Conservation (phyloP, 2,797 vertebrate genomes). For the Gallinago solitaria region DNA sequence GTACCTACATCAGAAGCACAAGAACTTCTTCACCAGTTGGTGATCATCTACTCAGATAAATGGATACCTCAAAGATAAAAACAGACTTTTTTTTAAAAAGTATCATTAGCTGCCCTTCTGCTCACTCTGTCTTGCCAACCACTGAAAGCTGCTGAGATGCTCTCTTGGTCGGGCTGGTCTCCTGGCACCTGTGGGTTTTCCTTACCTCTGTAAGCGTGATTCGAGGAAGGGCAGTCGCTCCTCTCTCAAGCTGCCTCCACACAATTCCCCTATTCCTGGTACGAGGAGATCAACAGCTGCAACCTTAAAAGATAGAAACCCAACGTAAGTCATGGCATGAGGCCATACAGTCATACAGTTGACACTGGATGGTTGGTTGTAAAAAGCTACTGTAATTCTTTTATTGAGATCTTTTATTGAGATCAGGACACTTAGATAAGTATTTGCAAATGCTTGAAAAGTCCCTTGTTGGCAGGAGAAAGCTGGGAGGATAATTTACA, state of each 20-base stretch:
- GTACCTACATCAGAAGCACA: background rate
- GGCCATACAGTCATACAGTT: background rate
- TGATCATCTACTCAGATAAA: background rate
- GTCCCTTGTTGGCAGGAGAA: background rate
- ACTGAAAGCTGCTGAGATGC: background rate
- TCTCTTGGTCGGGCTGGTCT: background rate
- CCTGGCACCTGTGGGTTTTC: background rate
- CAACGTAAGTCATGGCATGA: background rate
- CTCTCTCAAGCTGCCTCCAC: slow-evolving; percentile 93
- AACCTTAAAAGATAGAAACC: slow-evolving; percentile 77
- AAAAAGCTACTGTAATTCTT: background rate
- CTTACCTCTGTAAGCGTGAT: slow-evolving; percentile 86
- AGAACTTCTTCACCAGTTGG: background rate
- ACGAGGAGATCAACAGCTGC: slow-evolving; percentile 96
- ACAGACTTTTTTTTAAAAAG: background rate
- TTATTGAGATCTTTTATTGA: background rate
- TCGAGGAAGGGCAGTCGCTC: slow-evolving; percentile 86
- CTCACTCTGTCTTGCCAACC: background rate
- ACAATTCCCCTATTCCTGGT: slow-evolving; percentile 93
- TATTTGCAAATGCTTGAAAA: background rate
- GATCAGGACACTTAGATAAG: background rate
- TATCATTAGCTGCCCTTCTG: background rate
- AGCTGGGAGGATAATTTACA: background rate
- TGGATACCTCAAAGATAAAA: background rate
- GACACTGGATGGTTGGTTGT: background rate